These are phyloP conservation scores for Coleophora flavipennella DNA, from an alignment of 2,888 invertebrate species.

Conservation along the genomic window DNA sequence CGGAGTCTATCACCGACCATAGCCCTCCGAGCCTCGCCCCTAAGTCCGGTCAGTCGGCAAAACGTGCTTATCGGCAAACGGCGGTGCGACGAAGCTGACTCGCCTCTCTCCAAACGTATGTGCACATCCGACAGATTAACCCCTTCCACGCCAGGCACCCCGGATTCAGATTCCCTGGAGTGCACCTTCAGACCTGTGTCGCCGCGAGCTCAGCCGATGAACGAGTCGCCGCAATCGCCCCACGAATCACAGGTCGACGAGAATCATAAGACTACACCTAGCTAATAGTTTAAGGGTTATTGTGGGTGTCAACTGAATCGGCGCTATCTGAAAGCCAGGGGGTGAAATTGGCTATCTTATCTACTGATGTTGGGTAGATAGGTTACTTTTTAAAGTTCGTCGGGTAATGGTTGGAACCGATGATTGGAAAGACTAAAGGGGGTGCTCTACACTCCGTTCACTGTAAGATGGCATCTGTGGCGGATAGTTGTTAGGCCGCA, in stretches of 20 bases:
- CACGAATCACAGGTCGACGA: conserved; percentile 30
- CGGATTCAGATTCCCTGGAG: conserved; percentile 59
- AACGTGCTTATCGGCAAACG: conserved; percentile 72
- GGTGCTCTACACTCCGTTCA: no score
- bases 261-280: conserved; percentile 53
- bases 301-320: no score
- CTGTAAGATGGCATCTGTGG: no score
- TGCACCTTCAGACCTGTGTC: conserved; percentile 68
- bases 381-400: no score
- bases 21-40: conserved; percentile 82
- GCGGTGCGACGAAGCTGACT: conserved; percentile 75
- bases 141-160: conserved; percentile 53
- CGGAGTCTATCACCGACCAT: conserved; percentile 93
- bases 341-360: no score
- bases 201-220: conserved; percentile 49
- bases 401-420: no score
- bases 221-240: conserved; percentile 24
- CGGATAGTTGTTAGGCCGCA: no score
- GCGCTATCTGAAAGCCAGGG: no score
- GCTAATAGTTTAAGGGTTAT: conserved; percentile 33
- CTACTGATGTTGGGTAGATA: no score
- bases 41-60: conserved; percentile 76
- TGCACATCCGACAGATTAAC: conserved; percentile 46
- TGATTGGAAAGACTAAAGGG: no score
- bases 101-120: conserved; percentile 52